Conservation (phyloP, 2,113 vertebrate genomes). For the Piaya cayana region DNA sequence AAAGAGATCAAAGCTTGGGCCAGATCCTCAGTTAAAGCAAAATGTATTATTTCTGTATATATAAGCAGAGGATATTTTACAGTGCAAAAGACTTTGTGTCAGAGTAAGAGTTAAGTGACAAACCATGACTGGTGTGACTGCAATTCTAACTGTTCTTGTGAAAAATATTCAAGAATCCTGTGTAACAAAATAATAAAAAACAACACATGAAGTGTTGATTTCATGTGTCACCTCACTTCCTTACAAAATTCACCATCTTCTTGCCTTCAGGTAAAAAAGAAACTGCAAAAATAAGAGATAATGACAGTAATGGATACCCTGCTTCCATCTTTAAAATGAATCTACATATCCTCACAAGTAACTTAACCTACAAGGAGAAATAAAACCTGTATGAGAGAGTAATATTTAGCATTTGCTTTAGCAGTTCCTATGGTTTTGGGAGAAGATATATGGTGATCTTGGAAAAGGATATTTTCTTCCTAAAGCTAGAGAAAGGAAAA, state of each 20-base stretch:
- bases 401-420: not conserved
- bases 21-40: conserved; percentile 8
- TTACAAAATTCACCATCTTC: not conserved
- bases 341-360: not conserved
- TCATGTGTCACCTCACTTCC: not conserved
- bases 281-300: not conserved
- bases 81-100: not conserved
- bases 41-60: not conserved
- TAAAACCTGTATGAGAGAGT: not conserved
- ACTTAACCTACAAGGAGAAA: not conserved
- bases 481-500: not conserved
- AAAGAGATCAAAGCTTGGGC: conserved; percentile 33
- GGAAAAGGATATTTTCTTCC: not conserved
- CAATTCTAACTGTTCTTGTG: not conserved
- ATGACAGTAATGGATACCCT: not conserved
- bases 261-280: not conserved
- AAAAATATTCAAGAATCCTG: not conserved
- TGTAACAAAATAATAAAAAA: not conserved
- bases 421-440: not conserved
- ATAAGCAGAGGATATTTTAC: not conserved
- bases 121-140: not conserved
- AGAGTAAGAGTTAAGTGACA: not conserved
- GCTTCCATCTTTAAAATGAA: not conserved
- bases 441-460: not conserved
- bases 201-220: not conserved